Percentiles rank a stretch among this genome's conserved stretches.
Conservation (phyloP, 2,113 vertebrate genomes). For the Paramisgurnus dabryanus region DNA sequence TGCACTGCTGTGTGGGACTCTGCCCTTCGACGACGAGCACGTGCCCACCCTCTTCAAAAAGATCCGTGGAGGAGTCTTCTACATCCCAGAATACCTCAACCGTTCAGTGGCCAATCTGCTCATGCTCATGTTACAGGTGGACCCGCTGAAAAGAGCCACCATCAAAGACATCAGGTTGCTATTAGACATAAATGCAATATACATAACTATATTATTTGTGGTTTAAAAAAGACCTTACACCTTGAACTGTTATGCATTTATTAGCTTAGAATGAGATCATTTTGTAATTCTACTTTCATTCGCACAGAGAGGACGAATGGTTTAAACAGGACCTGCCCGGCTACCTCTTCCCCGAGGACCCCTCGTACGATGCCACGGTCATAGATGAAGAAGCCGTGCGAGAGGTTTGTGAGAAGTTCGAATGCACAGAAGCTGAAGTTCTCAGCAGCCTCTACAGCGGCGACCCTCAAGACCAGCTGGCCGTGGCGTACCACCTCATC, state of each 20-base stretch:
- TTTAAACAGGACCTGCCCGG: conserved; percentile 95
- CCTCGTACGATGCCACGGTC: conserved; percentile 89
- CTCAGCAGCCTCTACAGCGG: conserved; percentile 93
- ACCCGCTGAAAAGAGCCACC: conserved; percentile 94
- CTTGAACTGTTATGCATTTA: too few relatives aligned
- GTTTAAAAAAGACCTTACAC: too few relatives aligned
- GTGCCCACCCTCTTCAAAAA: conserved; percentile 98
- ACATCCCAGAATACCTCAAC: conserved; percentile 95
- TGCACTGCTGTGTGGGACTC: conserved; percentile 93
- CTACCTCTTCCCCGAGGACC: conserved; percentile 96
- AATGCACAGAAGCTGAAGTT: conserved; percentile 91
- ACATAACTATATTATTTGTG: background rate
- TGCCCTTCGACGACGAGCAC: conserved; percentile 96
- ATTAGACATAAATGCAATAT: background rate
- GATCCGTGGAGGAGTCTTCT: conserved; percentile 98
- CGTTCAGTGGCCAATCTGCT: conserved; percentile 90
- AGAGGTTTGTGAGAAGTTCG: conserved; percentile 98
- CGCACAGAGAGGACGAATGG: conserved; percentile 92
- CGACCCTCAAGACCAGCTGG: conserved; percentile 96
- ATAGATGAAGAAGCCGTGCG: conserved; percentile 92
- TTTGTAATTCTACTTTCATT: background rate
- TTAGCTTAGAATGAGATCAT: too few relatives aligned
- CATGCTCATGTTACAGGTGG: conserved; percentile 96
- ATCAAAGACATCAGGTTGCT: conserved; percentile 95
- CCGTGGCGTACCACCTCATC: conserved; percentile 95